Evolutionary conservation across 2,888 invertebrate species (phyloP).

Genomic region (Linyphia triangularis): DNA sequence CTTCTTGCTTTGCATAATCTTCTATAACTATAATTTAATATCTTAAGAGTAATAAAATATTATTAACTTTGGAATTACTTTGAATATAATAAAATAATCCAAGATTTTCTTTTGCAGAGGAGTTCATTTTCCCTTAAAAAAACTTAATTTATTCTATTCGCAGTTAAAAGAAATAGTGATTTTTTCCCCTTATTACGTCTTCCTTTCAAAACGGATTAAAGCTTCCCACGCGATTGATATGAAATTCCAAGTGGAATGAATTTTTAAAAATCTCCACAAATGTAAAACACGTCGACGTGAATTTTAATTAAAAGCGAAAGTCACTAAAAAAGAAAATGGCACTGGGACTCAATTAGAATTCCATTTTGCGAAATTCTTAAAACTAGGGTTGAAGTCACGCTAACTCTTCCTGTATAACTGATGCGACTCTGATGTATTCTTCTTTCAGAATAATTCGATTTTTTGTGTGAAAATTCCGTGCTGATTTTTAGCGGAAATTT

Average conservation of each 20-base stretch:
- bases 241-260: neutral
- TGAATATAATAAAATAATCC: too few species aligned
- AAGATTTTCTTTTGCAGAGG: too few species aligned
- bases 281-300: neutral
- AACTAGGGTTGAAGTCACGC: neutral
- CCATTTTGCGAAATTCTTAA: neutral
- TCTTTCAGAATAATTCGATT: slow-evolving; percentile 3
- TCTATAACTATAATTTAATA: too few species aligned
- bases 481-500: slow-evolving; percentile 17
- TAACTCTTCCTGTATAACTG: neutral
- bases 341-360: neutral
- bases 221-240: neutral
- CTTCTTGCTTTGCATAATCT: too few species aligned
- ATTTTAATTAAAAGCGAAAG: neutral
- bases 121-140: too few species aligned
- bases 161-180: too few species aligned
- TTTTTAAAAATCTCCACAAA: neutral
- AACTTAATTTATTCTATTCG: too few species aligned
- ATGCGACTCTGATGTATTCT: neutral
- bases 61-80: too few species aligned
- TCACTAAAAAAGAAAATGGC: neutral
- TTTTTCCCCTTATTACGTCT: too few species aligned
- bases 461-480: neutral
- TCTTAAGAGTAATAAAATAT: too few species aligned
- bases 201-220: neutral